Evolutionary conservation across 2,888 invertebrate genomes (phyloP), one percentile per base, ranked within the genome.

Genomic region (Orthonychiurus folsomi): DNA sequence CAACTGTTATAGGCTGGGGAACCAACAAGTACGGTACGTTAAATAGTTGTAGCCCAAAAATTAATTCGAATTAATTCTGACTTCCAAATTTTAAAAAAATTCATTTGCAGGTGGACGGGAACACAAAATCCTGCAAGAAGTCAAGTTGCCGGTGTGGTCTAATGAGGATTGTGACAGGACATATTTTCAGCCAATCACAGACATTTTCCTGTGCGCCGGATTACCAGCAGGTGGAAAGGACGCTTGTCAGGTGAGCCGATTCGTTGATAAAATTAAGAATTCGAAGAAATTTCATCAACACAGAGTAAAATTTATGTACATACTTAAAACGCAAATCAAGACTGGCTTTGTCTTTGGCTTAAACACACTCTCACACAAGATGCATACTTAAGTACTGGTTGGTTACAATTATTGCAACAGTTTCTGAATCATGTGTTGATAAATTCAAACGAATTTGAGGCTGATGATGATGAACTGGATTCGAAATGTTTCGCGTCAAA

Each of bases 1-100:
- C 89, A 0, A 91, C 92, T 0, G 93, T 93, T 1, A 90, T 92
- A 20, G 93, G 93, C 12, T 93, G 93, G 93, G 93, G 93, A 47
- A 59, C 90, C 5, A 37, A 37, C 15, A 37, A 37, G 15, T 37
- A 37, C 15, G 37, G n/a, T n/a, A n/a, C n/a, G n/a, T n/a, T n/a
- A n/a, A n/a, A n/a, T n/a, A n/a, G n/a, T n/a, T n/a, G n/a, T n/a
- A n/a, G n/a, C n/a, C n/a, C n/a, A n/a, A n/a, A n/a, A n/a, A n/a
- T n/a, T n/a, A n/a, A n/a, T n/a, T n/a, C n/a, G n/a, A n/a, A n/a
- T n/a, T n/a, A n/a, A n/a, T n/a, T n/a, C n/a, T n/a, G n/a, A n/a
- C n/a, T n/a, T n/a, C n/a, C n/a, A n/a, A n/a, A n/a, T n/a, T n/a
- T n/a, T n/a, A n/a, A n/a, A n/a, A n/a, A n/a, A n/a, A n/a, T n/a